phyloP scores from a whole-genome alignment of 2,888 invertebrate species.

The Drosophila recens region DNA sequence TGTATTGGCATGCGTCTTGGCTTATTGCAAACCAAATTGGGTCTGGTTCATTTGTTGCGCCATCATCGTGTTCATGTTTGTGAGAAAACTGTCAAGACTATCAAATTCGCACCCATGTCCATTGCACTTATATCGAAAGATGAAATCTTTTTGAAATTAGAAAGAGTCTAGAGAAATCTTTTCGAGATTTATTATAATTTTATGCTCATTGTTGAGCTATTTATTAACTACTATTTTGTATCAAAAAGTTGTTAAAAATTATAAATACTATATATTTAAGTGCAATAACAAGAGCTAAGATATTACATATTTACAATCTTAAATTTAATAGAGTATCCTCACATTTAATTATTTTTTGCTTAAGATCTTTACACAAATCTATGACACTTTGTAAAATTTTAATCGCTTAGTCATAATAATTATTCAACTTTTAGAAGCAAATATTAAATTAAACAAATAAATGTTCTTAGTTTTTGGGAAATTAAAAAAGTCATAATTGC shows the following conservation, averaged over 20 bases:
- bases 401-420: no score
- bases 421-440: no score
- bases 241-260: neutral
- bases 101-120: constrained; percentile 46
- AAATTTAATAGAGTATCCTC: no score
- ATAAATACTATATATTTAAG: neutral
- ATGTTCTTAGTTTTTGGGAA: no score
- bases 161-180: constrained; percentile 19
- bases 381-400: no score
- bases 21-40: constrained; percentile 72
- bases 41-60: constrained; percentile 71
- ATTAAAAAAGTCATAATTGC: no score
- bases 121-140: constrained; percentile 40
- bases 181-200: neutral
- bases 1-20: constrained; percentile 82
- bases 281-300: neutral
- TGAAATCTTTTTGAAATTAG: constrained; percentile 41
- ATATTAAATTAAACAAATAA: no score
- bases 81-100: constrained; percentile 49
- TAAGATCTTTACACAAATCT: no score
- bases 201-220: neutral
- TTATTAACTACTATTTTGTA: constrained; percentile 5
- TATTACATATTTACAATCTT: no score
- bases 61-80: constrained; percentile 65
- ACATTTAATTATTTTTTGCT: no score